phyloP scores from a whole-genome alignment of 1,140 invertebrate species.

The Mycetomoellerius zeteki region DNA sequence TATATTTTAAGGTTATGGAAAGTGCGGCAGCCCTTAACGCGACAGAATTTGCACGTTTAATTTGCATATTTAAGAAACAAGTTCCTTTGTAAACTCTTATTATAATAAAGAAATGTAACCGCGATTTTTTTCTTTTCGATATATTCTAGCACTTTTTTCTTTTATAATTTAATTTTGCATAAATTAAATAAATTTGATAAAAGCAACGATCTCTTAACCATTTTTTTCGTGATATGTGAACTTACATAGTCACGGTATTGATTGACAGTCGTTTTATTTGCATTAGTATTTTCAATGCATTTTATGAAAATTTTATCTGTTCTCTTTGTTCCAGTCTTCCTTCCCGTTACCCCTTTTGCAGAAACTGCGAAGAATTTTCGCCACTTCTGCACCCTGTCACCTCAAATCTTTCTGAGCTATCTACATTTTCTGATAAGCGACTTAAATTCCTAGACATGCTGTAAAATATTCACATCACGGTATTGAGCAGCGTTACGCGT shows the following conservation, averaged over 20 bases:
- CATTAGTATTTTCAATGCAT: conserved; percentile 6
- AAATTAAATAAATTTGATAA: conserved; percentile 31
- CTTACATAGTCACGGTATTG: conserved; percentile 7
- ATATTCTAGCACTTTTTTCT: background rate
- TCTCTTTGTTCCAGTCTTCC: background rate
- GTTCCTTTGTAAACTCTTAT: background rate
- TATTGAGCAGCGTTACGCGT: background rate
- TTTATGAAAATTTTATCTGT: conserved; percentile 17
- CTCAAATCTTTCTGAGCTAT: conserved; percentile 7
- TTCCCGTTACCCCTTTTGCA: background rate
- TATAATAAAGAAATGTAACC: background rate
- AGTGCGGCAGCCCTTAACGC: no score
- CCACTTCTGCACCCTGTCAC: background rate
- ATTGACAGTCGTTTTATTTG: conserved; percentile 34
- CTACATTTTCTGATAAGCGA: conserved; percentile 33
- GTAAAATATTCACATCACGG: conserved; percentile 10
- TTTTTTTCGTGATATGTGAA: conserved; percentile 14
- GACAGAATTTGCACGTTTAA: background rate
- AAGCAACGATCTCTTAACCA: background rate
- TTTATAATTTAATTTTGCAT: background rate
- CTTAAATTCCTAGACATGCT: conserved; percentile 3
- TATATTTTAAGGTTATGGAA: no score
- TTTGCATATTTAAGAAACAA: background rate
- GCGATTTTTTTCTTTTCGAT: background rate
- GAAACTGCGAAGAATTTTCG: conserved; percentile 22